phyloP scores from a whole-genome alignment of 2,888 invertebrate species.

The Aphidius colemani region DNA sequence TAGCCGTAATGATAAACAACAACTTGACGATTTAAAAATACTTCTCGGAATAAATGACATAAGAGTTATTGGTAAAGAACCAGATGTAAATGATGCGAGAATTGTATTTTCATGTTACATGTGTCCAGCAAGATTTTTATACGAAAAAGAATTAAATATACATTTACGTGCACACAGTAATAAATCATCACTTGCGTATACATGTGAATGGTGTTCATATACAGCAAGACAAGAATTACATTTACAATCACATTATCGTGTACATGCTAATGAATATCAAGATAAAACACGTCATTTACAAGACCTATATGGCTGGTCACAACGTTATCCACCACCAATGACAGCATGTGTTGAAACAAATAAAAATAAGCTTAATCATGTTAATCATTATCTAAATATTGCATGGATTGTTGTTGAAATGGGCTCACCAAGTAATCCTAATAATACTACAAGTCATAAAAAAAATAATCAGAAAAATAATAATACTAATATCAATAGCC shows the following conservation, averaged over 20 bases:
- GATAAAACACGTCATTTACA: conserved; percentile 74
- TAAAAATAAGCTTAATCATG: conserved; percentile 30
- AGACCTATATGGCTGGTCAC: conserved; percentile 68
- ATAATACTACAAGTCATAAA: background rate
- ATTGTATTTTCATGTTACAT: conserved; percentile 75
- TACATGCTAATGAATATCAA: conserved; percentile 80
- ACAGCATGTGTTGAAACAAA: conserved; percentile 55
- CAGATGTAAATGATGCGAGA: conserved; percentile 48
- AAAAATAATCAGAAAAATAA: background rate
- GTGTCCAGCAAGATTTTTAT: conserved; percentile 84
- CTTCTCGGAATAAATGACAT: conserved; percentile 45
- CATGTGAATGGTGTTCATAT: conserved; percentile 79
- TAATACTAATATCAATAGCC: background rate
- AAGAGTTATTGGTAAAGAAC: conserved; percentile 47
- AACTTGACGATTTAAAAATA: conserved; percentile 47
- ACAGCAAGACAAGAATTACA: conserved; percentile 74
- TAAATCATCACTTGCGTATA: conserved; percentile 64
- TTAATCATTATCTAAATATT: conserved; percentile 29
- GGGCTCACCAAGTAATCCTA: conserved; percentile 14
- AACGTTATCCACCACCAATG: conserved; percentile 69
- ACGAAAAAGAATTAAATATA: conserved; percentile 73
- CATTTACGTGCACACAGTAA: conserved; percentile 73
- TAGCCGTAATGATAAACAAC: conserved; percentile 64
- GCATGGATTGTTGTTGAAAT: conserved; percentile 54
- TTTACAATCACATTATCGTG: conserved; percentile 70